phyloP scores from a whole-genome alignment of 2,797 vertebrate species.

The Myripristis murdjan region DNA sequence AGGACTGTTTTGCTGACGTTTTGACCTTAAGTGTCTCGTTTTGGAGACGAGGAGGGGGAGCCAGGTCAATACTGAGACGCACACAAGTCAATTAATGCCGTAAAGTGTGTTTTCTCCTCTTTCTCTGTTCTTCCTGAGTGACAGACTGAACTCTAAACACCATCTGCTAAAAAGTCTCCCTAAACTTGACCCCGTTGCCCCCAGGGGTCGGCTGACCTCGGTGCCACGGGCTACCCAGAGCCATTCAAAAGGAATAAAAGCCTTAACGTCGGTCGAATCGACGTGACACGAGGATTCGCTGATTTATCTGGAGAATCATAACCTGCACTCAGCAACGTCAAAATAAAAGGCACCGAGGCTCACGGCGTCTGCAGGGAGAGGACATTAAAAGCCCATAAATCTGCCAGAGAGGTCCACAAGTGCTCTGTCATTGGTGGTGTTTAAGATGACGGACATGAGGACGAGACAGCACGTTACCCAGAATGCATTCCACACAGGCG shows the following conservation, averaged over 20 bases:
- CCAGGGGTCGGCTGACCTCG: conserved; percentile 63
- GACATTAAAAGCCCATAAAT: conserved; percentile 75
- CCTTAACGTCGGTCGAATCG: conserved; percentile 48
- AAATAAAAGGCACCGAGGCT: conserved; percentile 64
- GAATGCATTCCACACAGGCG: conserved; percentile 81
- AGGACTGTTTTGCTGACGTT: conserved; percentile 73
- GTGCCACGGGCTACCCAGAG: conserved; percentile 32
- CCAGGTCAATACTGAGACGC: conserved; percentile 72
- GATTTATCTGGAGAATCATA: conserved; percentile 62
- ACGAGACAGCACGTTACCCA: conserved; percentile 72
- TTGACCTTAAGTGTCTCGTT: conserved; percentile 80
- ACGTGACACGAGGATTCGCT: conserved; percentile 36
- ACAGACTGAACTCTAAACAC: conserved; percentile 77
- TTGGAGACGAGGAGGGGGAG: conserved; percentile 51
- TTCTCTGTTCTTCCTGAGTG: conserved; percentile 71
- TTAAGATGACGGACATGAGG: conserved; percentile 74
- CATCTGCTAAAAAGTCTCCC: conserved; percentile 81
- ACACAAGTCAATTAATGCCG: conserved; percentile 72
- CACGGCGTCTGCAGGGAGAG: conserved; percentile 43
- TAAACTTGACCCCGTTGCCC: conserved; percentile 83
- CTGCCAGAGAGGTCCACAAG: conserved; percentile 65
- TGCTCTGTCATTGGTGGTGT: conserved; percentile 72
- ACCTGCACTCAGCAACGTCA: conserved; percentile 59
- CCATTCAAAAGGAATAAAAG: conserved; percentile 27
- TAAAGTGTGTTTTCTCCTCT: conserved; percentile 75